Conservation (phyloP, 2,888 invertebrate genomes). For the Hydriomena furcata region DNA sequence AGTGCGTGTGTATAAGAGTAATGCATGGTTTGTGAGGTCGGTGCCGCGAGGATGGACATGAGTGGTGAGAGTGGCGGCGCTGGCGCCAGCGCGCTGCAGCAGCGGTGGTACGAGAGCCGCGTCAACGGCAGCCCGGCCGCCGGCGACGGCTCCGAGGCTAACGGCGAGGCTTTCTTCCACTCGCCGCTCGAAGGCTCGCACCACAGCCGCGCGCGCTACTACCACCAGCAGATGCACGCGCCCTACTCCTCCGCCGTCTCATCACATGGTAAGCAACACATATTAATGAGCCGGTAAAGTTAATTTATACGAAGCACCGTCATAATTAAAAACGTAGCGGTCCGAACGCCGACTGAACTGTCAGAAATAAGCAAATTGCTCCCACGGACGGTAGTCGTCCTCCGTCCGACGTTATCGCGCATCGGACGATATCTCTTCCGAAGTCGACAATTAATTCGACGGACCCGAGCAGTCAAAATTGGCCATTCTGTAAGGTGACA, state of each 20-base stretch:
- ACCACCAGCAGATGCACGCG: constrained; percentile 83
- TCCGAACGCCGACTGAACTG: constrained; percentile 55
- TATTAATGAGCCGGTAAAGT: constrained; percentile 31
- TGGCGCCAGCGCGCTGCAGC: constrained; percentile 74
- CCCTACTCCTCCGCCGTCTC: constrained; percentile 81
- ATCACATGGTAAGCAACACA: constrained; percentile 72
- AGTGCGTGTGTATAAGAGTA: constrained; percentile 77
- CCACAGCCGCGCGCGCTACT: constrained; percentile 81
- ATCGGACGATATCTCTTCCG: constrained; percentile 76
- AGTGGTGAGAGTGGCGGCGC: constrained; percentile 75
- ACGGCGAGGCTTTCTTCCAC: constrained; percentile 82
- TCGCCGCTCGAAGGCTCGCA: constrained; percentile 81
- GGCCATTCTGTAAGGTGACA: constrained; percentile 81
- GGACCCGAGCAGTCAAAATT: constrained; percentile 76
- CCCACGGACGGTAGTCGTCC: constrained; percentile 60
- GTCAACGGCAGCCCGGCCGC: constrained; percentile 80
- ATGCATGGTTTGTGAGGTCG: constrained; percentile 82
- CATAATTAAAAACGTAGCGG: constrained; percentile 60
- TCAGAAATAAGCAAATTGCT: constrained; percentile 71
- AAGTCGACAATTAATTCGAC: constrained; percentile 78
- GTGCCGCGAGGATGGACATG: constrained; percentile 78
- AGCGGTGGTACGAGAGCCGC: constrained; percentile 82
- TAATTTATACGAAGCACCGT: constrained; percentile 44
- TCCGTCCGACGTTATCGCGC: constrained; percentile 64
- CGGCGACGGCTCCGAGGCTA: constrained; percentile 77